Evolutionary conservation across 2,113 vertebrate species (phyloP), one percentile per base, ranked within the genome.

Genomic region (Lepidothrix coronata): DNA sequence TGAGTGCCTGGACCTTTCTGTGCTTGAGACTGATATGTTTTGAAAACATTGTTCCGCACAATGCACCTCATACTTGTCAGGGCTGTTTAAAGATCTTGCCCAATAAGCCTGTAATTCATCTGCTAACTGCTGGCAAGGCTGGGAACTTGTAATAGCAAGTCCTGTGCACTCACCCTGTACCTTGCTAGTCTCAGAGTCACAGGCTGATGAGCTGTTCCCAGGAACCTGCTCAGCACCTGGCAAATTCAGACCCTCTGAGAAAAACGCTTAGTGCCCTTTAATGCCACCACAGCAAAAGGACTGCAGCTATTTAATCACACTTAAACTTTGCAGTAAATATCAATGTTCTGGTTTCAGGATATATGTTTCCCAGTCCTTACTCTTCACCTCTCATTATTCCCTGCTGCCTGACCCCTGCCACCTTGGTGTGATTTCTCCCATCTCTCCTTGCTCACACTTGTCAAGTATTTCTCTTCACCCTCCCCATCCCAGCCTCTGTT

Each of bases 61-160:
- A 13, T 11, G 54, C 66, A 43, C 70, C 16, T 5, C 80, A 55
- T 86, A 14, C 89, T 85, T 79, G 66, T 85, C 74, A 73, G 51
- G 49, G 41, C 74, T 87, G 58, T 68, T 88, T 87, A 58, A 85
- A 93, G 84, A 49, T 94, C 91, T 85, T 86, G 27, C 87, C 49
- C 88, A 76, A 33, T 79, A 91, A 90, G 37, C 85, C 70, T 65
- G 44, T 79, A 79, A 93, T 93, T 83, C 90, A 46, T 74, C 76
- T 89, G 91, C 88, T 93, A 77, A 92, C 80, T 84, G 76, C 85
- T 92, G 83, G 65, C 72, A 51, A 51, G 79, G 73, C 65, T 81
- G 78, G 71, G 44, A 59, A 85, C 75, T 41, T 79, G 73, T 57
- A 71, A 85, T 48, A 89, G 76, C 62, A 46, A 75, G 44, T 81